A percentile compares a stretch with the other conserved stretches of the same genome.
These are phyloP conservation scores for Dromius quadrimaculatus DNA, from an alignment of 2,888 invertebrate species.

Conservation along the genomic window DNA sequence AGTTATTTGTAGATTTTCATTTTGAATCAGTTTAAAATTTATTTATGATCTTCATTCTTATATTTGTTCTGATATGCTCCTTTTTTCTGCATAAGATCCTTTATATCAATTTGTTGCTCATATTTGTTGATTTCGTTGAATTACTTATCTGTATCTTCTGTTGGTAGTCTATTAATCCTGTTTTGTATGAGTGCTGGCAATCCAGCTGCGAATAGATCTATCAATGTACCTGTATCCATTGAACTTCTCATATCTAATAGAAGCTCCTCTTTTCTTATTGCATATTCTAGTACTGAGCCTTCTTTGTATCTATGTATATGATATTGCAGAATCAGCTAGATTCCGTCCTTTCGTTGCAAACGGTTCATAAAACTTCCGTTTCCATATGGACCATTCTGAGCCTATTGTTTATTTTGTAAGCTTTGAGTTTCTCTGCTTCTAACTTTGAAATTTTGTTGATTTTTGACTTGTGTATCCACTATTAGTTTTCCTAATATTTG, in stretches of 20 bases:
- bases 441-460: background rate
- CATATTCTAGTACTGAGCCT: slow-evolving; percentile 6
- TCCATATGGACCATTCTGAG: background rate
- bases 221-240: slow-evolving; percentile 21
- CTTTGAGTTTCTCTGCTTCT: background rate
- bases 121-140: slow-evolving; percentile 14
- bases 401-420: background rate
- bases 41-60: slow-evolving; percentile 40
- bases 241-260: slow-evolving; percentile 23
- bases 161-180: slow-evolving; percentile 40
- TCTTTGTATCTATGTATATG: slow-evolving; percentile 45
- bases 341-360: slow-evolving; percentile 30
- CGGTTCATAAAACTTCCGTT: slow-evolving; percentile 23
- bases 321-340: background rate
- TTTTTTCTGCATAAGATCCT: slow-evolving; percentile 1
- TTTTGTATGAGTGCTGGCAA: slow-evolving; percentile 19
- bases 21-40: slow-evolving; percentile 50
- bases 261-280: slow-evolving; percentile 31
- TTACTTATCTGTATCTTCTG: slow-evolving; percentile 37
- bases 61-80: slow-evolving; percentile 7
- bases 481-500: background rate
- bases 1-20: slow-evolving; percentile 52
- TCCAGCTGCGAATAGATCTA: slow-evolving; percentile 14
- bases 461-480: background rate
- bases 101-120: slow-evolving; percentile 42